These are phyloP conservation scores for Nothoprocta perdicaria DNA, from an alignment of 2,113 vertebrate genomes.

Conservation along the genomic window DNA sequence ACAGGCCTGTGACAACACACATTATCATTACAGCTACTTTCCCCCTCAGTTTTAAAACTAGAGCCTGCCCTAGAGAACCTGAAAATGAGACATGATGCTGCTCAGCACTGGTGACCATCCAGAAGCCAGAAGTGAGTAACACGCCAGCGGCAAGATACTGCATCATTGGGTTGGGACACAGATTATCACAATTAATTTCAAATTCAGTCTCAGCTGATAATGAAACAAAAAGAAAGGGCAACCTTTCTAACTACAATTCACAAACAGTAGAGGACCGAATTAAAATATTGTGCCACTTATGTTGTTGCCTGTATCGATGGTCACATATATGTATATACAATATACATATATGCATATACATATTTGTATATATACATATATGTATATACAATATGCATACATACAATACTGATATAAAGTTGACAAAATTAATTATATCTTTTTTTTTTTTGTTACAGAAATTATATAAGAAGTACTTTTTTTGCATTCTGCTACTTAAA, in stretches of 20 bases:
- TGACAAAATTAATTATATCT: neutral
- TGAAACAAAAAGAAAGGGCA: neutral
- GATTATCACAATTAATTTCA: neutral
- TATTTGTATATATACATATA: too few relatives aligned
- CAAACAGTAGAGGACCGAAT: neutral
- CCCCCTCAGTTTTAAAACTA: neutral
- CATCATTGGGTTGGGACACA: neutral
- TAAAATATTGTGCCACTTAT: neutral
- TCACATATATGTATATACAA: neutral
- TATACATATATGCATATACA: too few relatives aligned
- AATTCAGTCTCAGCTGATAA: neutral
- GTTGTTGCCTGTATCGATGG: neutral
- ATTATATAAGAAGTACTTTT: neutral
- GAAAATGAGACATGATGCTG: fast-evolving
- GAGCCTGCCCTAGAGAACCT: neutral
- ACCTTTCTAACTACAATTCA: neutral
- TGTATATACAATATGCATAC: too few relatives aligned
- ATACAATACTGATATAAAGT: neutral
- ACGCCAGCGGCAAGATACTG: neutral
- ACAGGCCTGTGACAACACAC: neutral
- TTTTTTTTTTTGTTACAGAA: neutral
- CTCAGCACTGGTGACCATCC: neutral
- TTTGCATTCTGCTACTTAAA: neutral
- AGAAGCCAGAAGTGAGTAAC: neutral
- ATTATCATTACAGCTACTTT: neutral